A percentile compares a stretch with the other conserved stretches of the same genome.
Conservation (phyloP, 2,113 vertebrate genomes). For the Manacus vitellinus region DNA sequence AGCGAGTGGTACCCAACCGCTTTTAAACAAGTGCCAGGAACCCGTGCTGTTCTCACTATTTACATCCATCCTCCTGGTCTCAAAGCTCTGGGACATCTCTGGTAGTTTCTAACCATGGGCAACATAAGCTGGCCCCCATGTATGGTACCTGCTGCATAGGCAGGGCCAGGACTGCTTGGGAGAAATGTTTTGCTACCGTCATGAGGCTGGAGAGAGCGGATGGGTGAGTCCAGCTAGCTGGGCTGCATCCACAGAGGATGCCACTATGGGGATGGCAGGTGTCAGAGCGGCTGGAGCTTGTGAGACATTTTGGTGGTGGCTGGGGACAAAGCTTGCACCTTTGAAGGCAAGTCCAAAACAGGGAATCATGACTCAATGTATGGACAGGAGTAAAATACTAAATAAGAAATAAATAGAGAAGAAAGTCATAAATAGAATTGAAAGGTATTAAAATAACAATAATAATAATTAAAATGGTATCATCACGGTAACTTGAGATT, state of each 20-base stretch:
- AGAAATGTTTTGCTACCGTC: neutral
- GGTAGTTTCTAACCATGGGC: neutral
- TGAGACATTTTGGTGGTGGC: neutral
- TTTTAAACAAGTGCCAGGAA: neutral
- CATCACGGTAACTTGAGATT: neutral
- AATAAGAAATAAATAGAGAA: conserved; percentile 54
- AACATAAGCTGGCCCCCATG: neutral
- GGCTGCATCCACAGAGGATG: neutral
- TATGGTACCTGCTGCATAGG: neutral
- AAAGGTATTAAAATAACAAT: conserved; percentile 33
- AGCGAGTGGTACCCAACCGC: accelerated
- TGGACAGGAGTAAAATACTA: conserved; percentile 1
- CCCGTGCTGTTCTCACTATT: accelerated
- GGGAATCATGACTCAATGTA: neutral
- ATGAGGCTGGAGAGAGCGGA: neutral
- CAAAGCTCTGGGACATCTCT: neutral
- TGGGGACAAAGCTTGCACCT: neutral
- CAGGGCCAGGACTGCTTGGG: neutral
- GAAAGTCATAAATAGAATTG: conserved; percentile 46
- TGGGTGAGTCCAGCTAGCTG: neutral
- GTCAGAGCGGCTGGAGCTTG: accelerated
- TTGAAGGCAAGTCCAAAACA: neutral
- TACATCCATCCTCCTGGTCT: neutral
- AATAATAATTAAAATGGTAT: neutral
- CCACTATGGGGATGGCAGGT: accelerated